phyloP scores from a whole-genome alignment of 2,113 vertebrate species.

The Ranitomeya imitator region DNA sequence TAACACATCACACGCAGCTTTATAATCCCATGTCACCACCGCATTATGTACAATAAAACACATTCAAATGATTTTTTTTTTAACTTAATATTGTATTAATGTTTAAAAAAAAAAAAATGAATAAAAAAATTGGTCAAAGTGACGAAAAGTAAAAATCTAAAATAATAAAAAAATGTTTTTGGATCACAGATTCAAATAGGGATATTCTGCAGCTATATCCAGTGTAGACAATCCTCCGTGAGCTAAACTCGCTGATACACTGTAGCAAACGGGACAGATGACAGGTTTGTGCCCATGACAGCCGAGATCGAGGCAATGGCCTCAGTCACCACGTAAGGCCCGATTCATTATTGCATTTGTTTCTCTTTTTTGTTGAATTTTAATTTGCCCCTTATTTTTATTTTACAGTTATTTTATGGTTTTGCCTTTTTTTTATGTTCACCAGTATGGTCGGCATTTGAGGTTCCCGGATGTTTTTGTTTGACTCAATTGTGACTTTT shows the following conservation, averaged over 20 bases:
- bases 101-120: background rate
- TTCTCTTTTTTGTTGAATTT: too few species aligned
- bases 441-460: too few species aligned
- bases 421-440: too few species aligned
- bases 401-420: too few species aligned
- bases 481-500: too few species aligned
- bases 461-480: too few species aligned
- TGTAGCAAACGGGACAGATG: background rate
- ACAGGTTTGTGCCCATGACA: background rate
- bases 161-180: too few species aligned
- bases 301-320: background rate
- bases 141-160: background rate
- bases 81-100: background rate
- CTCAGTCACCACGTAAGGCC: too few species aligned
- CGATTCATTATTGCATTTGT: too few species aligned
- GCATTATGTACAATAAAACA: background rate
- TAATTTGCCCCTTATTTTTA: too few species aligned
- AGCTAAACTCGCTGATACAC: background rate
- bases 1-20: constrained; percentile 16
- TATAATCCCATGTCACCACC: background rate
- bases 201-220: too few species aligned
- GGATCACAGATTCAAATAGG: too few species aligned
- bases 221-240: background rate
- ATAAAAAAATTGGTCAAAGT: background rate
- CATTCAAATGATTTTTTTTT: background rate